Conservation (phyloP, 2,797 vertebrate genomes). For the Naso thynnoides region DNA sequence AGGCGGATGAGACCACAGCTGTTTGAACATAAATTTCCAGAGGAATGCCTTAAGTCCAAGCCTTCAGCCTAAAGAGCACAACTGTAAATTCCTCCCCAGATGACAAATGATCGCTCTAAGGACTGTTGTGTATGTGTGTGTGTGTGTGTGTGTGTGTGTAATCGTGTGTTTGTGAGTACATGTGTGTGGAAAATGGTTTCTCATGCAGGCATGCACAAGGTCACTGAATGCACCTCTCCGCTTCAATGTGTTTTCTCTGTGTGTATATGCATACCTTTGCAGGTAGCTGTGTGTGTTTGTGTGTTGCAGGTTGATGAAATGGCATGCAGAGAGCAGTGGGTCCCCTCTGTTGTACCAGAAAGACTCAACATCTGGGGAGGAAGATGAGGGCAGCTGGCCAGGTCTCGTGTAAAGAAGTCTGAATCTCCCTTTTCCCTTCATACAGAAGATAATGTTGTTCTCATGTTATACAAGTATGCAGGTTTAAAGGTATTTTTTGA, state of each 20-base stretch:
- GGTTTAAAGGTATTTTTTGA: conserved; percentile 60
- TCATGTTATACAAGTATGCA: conserved; percentile 48
- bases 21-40: conserved; percentile 84
- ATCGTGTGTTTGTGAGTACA: conserved; percentile 27
- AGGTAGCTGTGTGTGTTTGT: conserved; percentile 8
- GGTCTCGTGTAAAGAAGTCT: conserved; percentile 42
- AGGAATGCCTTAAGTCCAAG: conserved; percentile 80
- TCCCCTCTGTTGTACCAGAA: conserved; percentile 50
- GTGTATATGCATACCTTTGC: neutral
- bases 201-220: conserved; percentile 47
- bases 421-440: conserved; percentile 40
- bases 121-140: conserved; percentile 50
- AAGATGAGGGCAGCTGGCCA: conserved; percentile 64
- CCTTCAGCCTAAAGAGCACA: conserved; percentile 72
- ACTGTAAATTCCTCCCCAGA: conserved; percentile 76
- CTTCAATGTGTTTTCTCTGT: too few species aligned
- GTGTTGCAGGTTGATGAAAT: conserved; percentile 41
- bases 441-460: conserved; percentile 58
- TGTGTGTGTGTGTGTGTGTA: conserved; percentile 35
- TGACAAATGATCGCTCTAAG: conserved; percentile 81
- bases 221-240: conserved; percentile 22
- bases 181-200: conserved; percentile 34
- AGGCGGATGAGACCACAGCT: conserved; percentile 84
- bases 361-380: conserved; percentile 58
- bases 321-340: conserved; percentile 37